Base-by-base conservation (phyloP, 2,888 invertebrate species). In the Calephelis perditalis region DNA sequence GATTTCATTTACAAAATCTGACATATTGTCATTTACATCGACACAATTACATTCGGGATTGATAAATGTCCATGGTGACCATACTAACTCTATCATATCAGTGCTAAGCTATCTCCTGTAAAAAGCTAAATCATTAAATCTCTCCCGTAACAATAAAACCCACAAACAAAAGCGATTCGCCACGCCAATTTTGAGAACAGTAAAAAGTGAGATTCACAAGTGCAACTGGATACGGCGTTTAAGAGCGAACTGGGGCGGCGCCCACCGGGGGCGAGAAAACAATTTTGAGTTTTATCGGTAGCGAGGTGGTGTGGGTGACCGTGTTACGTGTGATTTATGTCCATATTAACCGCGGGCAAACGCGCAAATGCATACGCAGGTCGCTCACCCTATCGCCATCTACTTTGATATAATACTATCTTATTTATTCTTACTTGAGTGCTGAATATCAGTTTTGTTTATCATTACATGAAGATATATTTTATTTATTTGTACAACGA, bases 141-240 rank as follows among this genome's bases (percentile, higher is more conserved):
- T 26, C 71, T 65, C 69, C 63, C 63, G 69, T 70, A 70, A 77
- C 76, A 79, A 81, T 82, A 79, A 71, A 56, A 44, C 12, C 12
- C 26, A 56, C 56, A 74, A 81, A 76, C 80, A 84, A 84, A 85
- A 85, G 80, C 86, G 81, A 86, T 87, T 86, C 82, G 82, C 79
- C 78, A 81, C 81, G 86, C 82, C 85, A 85, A 86, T 87, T 87
- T 85, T 80, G 81, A 82, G 81, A 86, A 85, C 88, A 87, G 86
- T 88, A 89, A 89, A 88, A 89, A 87, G 88, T 88, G 81, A 87
- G 86, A 87, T 89, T 89, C 88, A 84, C 89, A 89, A 89, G 86
- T 89, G 88, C 88, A 87, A 89, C 85, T 88, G 86, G 89, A 87
- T 86, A 81, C 86, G 86, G 86, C 88, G 89, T 89, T 89, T 89